Evolutionary conservation across 2,888 invertebrate species (phyloP), one percentile per base, ranked within the genome.

Genomic region (Epistrophe grossulariae): DNA sequence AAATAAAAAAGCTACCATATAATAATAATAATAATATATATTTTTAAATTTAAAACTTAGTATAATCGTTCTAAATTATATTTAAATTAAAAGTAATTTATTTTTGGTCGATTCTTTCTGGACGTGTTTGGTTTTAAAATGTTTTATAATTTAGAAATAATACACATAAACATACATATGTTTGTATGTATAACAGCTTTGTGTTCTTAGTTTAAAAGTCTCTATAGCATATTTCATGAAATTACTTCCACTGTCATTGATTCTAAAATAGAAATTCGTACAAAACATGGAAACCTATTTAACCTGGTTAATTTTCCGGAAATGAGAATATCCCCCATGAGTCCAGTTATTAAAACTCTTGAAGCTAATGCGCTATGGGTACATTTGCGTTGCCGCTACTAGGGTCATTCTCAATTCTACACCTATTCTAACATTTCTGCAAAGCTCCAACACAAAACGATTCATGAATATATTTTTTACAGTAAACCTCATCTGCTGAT

Each of bases 301-400:
- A 71, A 57, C 71, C 72, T 45, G 79, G 76, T 84, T 84, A 84
- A 84, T 84, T 80, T 80, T 40, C 84, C 72, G 80, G 84, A 84
- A 84, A 84, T 84, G 77, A 84, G 77, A 77, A 77, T 80, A 77
- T 62, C 77, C 68, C 76, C 72, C 19, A 11, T 60, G 52, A 79
- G 72, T 2, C 24, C n/a, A 40, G 72, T 84, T 84, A 80, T 68
- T 79, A 80, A 72, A 84, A 77, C 15, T 11, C 66, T 68, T 19
- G 35, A 68, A 77, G 60, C 76, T 79, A 80, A 60, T 72, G 76
- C 40, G 31, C 62, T 70, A 40, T 43, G 43, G 15, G 6, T 15
- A 43, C 48, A 40, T 73, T 45, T 45, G 31, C 38, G 31, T 31
- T 31, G 31, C 31, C 31, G 0, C n/a, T 28, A 1, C 9, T 10